Base-by-base conservation (phyloP, 1,140 invertebrate genomes). In the Battus philenor region DNA sequence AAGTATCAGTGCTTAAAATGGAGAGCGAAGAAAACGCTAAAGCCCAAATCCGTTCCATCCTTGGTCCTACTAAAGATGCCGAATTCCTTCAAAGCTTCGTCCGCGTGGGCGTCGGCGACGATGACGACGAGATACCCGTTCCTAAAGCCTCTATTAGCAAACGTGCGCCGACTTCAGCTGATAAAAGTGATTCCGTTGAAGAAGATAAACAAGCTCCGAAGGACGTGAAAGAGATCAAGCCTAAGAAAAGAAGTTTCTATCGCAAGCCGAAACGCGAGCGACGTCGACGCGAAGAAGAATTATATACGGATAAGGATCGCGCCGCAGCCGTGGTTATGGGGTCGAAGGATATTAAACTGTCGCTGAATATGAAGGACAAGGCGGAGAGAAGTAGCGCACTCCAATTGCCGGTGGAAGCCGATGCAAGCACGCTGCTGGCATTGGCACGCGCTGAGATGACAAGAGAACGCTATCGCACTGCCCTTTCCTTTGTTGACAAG, bases 231-330 rank as follows among this genome's bases (percentile, higher is more conserved):
- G 71, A 68, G 44, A 53, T 66, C 54, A 88, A 81, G 34, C 75
- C 77, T 5, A 62, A 70, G 26, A 86, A 78, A 34, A 69, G 65
- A 31, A 69, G 50, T 31, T 65, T 59, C 15, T 39, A 74, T 11
- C 65, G 63, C 18, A 87, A 84, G 59, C 85, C 82, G 84, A 87
- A 81, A 58, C 87, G 84, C 6, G 86, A 88, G 15, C 77, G 87
- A 50, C 87, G 89, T 13, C 87, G 88, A 10, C 87, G 88, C n/a
- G 90, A 93, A 55, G 92, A 93, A 46, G 94, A 96, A 66, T 76
- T 94, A 7, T 97, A 96, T 67, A 96, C 94, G 5, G 95, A 97
- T 72, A 97, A 96, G 66, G 95, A 96, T 71, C 81, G 95, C 5
- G 95, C 95, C 0, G 95, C 95, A 0, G 94, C 95, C 1, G 94